Evolutionary conservation across 1,140 invertebrate genomes (phyloP).

Genomic region (Mercenaria mercenaria): DNA sequence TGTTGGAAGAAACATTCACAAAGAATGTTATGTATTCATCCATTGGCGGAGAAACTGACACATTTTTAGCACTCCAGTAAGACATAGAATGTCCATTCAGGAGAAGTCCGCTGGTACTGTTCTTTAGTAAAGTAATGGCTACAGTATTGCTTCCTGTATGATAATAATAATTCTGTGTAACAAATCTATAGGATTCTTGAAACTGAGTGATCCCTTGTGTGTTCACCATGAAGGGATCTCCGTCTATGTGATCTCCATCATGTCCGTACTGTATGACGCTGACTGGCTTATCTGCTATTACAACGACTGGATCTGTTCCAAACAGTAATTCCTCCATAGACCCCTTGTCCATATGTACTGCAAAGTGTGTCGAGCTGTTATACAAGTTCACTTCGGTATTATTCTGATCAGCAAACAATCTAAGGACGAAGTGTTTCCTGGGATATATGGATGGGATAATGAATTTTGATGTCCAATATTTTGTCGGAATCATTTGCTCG

Average conservation of each 20-base stretch:
- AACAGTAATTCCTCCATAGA: background rate
- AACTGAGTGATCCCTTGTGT: background rate
- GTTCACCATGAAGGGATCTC: background rate
- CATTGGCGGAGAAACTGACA: background rate
- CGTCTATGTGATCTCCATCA: background rate
- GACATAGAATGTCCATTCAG: background rate
- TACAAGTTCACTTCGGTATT: background rate
- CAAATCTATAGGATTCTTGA: background rate
- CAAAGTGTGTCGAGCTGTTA: background rate
- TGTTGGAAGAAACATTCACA: background rate
- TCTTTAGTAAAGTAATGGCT: background rate
- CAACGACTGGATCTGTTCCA: background rate
- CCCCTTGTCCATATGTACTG: background rate
- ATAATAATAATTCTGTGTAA: background rate
- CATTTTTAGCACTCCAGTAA: background rate
- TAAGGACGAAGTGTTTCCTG: background rate
- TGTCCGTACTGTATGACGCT: conserved; percentile 2
- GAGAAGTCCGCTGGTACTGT: background rate
- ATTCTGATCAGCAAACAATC: background rate
- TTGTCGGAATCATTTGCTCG: background rate
- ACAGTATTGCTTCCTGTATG: background rate
- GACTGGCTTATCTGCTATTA: background rate
- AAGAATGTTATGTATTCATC: background rate
- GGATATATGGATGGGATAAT: background rate
- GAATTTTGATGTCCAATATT: background rate